Base-by-base conservation (phyloP, 2,113 vertebrate genomes). In the Trichechus manatus region DNA sequence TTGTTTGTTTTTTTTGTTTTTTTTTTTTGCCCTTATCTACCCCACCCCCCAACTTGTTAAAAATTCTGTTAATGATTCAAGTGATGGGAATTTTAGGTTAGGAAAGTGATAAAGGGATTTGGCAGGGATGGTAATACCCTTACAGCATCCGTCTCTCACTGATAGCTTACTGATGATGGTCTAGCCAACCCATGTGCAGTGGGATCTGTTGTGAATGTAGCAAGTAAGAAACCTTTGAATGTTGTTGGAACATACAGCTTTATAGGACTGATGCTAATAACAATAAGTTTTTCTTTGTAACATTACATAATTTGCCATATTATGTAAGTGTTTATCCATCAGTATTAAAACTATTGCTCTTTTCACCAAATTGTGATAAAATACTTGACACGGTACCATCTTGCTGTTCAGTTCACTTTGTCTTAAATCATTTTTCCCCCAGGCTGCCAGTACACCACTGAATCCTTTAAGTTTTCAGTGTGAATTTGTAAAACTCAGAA, bases 391-490 rank as follows among this genome's bases (percentile, higher is more conserved):
- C 44, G 74, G 36, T 7, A 74, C 47, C 15, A 39, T 59, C 66
- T 74, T 61, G 9, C 9, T 86, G 39, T 74, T 74, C 3, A 50
- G 63, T 93, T 96, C 93, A 91, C 87, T 97, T 98, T 94, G 78
- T 94, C 86, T 91, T 77, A 97, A n/a, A 5, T 96, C 84, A 50
- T 77, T 98, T 66, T 63, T 91, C 86, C 97, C 94, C 68, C 98
- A 99, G 99, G 99, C 99, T 75, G 99, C 99, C 92, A 99, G 99
- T 96, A 99, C 99, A 0, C 99, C 99, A 8, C 98, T 99, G 98
- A 99, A 99, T 97, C 99, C 99, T 22, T 98, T 99, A 91, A 99
- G 99, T 39, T 99, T 99, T 98, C 99, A 99, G 98, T 99, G 99
- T 87, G 99, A 99, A 74, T 99, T 99, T 99, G 99, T 99, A 95